Conservation (phyloP, 2,888 invertebrate species). For the Rhogogaster chlorosoma region DNA sequence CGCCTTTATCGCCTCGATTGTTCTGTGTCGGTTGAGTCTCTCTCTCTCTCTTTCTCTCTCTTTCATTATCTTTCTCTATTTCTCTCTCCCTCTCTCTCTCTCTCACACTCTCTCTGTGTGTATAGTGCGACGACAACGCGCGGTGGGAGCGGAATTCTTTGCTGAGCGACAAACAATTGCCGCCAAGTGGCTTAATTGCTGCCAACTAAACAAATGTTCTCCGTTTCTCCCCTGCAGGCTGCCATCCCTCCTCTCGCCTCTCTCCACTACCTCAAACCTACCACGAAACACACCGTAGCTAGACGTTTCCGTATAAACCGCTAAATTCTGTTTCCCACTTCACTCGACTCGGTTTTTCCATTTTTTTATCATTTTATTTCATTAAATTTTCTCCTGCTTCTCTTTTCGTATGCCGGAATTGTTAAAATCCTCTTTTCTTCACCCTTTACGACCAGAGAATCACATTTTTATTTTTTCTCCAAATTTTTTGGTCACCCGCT, state of each 20-base stretch:
- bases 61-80: conserved; percentile 1
- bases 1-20: conserved; percentile 75
- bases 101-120: conserved; percentile 17
- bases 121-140: conserved; percentile 25
- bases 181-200: conserved; percentile 78
- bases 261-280: conserved; percentile 37
- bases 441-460: too few relatives aligned
- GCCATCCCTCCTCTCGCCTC: conserved; percentile 53
- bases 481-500: too few relatives aligned
- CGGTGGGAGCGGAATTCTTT: conserved; percentile 77
- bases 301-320: conserved; percentile 13
- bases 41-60: conserved; percentile 48
- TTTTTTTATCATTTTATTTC: not conserved
- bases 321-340: conserved; percentile 19
- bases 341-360: conserved; percentile 17
- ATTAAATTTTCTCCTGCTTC: not conserved
- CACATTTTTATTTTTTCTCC: too few relatives aligned
- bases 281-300: not conserved
- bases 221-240: conserved; percentile 61
- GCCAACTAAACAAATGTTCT: conserved; percentile 77
- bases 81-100: conserved; percentile 47
- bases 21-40: conserved; percentile 66
- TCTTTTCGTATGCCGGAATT: not conserved
- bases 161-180: conserved; percentile 78
- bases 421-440: conserved; percentile 11